phyloP scores from a whole-genome alignment of 2,113 vertebrate species.

The Mirounga angustirostris region DNA sequence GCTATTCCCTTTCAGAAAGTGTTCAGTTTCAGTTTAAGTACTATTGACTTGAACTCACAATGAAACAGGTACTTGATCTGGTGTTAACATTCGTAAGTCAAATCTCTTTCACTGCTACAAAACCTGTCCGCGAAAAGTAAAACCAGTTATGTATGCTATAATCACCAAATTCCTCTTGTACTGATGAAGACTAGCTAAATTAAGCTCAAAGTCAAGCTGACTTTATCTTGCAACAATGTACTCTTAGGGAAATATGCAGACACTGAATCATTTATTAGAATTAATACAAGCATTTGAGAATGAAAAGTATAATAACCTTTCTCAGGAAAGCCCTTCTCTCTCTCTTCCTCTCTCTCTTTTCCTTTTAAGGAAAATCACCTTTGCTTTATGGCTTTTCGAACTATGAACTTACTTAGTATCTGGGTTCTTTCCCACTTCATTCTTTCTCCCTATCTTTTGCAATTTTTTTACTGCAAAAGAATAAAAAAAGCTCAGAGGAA shows the following conservation, averaged over 20 bases:
- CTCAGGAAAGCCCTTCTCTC: neutral
- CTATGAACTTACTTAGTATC: neutral
- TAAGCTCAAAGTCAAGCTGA: slow-evolving; percentile 53
- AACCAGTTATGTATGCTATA: slow-evolving; percentile 79
- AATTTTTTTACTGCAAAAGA: neutral
- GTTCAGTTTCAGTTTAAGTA: slow-evolving; percentile 60
- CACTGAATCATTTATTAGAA: neutral
- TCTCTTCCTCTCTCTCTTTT: neutral
- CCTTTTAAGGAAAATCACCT: neutral
- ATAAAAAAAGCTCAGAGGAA: neutral
- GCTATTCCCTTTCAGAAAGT: neutral
- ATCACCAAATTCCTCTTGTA: slow-evolving; percentile 77
- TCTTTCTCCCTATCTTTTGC: neutral
- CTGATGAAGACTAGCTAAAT: slow-evolving; percentile 53
- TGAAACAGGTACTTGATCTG: neutral
- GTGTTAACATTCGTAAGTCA: slow-evolving; percentile 75
- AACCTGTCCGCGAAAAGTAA: slow-evolving; percentile 81
- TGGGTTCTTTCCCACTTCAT: neutral
- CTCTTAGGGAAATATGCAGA: neutral
- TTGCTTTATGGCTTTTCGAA: neutral
- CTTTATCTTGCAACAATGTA: neutral
- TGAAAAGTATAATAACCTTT: neutral
- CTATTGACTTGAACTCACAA: neutral
- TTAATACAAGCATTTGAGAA: neutral
- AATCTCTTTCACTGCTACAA: slow-evolving; percentile 77